Conservation (phyloP, 2,888 invertebrate species). For the Patella depressa region DNA sequence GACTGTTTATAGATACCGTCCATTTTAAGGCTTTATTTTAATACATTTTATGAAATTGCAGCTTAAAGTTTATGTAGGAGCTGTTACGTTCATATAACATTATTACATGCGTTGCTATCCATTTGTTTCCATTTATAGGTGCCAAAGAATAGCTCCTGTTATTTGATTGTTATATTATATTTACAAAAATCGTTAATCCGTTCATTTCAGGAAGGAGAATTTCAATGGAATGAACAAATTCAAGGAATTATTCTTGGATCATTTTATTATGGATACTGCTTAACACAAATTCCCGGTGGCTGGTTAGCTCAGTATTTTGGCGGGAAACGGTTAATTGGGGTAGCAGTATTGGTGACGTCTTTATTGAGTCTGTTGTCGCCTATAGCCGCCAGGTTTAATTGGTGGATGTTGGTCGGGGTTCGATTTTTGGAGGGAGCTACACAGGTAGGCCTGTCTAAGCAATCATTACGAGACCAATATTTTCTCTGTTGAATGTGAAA, state of each 20-base stretch:
- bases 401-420: constrained; percentile 79
- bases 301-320: constrained; percentile 83
- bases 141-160: too few species aligned
- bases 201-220: constrained; percentile 37
- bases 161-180: too few species aligned
- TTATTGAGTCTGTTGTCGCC: constrained; percentile 86
- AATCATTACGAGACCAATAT: too few species aligned
- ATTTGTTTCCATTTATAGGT: too few species aligned
- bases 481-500: background rate
- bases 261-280: constrained; percentile 62
- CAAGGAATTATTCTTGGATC: constrained; percentile 57
- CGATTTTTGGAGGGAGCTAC: constrained; percentile 85
- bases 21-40: too few species aligned
- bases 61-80: too few species aligned
- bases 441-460: constrained; percentile 75
- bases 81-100: too few species aligned
- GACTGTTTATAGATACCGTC: too few species aligned
- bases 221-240: constrained; percentile 44
- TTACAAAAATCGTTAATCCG: too few species aligned
- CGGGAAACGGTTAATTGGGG: constrained; percentile 84
- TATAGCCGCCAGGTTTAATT: constrained; percentile 79
- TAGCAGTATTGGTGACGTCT: constrained; percentile 86
- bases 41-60: too few species aligned
- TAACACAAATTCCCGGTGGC: constrained; percentile 56
- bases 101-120: too few species aligned